A percentile compares a stretch with the other conserved stretches of the same genome.
These are phyloP conservation scores for Paragorgia papillata DNA, from an alignment of 92 coral and sea anemone genomes.

Conservation along the genomic window DNA sequence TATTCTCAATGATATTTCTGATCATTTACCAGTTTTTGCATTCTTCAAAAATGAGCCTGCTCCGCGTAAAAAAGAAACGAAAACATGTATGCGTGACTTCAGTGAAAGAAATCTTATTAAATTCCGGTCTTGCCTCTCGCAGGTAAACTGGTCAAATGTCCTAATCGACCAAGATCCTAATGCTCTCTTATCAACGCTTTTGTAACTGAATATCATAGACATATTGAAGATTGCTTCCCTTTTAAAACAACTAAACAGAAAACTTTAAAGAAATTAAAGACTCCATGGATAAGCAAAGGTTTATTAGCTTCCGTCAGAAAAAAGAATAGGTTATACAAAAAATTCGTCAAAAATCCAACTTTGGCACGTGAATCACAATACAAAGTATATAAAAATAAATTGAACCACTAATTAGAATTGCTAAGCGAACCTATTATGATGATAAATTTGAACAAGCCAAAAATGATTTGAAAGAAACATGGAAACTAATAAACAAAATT, in stretches of 20 bases:
- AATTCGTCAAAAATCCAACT: background rate
- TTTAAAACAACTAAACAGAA: conserved; percentile 34
- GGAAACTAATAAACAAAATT: conserved; percentile 1
- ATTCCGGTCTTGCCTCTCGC: conserved; percentile 38
- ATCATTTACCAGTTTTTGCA: conserved; percentile 51
- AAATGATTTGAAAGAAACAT: background rate
- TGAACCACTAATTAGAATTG: background rate
- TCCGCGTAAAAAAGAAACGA: background rate
- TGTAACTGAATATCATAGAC: conserved; percentile 19
- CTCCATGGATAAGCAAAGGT: conserved; percentile 30
- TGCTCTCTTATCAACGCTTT: conserved; percentile 21
- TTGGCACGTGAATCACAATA: too few relatives aligned
- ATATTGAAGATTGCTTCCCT: conserved; percentile 32
- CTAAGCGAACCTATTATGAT: background rate
- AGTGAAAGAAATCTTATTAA: conserved; percentile 8
- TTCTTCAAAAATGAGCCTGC: background rate
- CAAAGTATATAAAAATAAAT: too few relatives aligned
- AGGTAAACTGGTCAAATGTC: conserved; percentile 32
- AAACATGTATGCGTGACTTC: conserved; percentile 11
- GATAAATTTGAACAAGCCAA: background rate
- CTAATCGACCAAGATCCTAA: conserved; percentile 19
- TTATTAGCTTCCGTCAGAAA: conserved; percentile 13
- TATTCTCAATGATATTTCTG: conserved; percentile 51
- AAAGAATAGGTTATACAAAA: background rate
- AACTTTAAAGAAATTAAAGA: background rate